Base-by-base conservation (phyloP, 2,888 invertebrate species). In the Brenthis daphne region DNA sequence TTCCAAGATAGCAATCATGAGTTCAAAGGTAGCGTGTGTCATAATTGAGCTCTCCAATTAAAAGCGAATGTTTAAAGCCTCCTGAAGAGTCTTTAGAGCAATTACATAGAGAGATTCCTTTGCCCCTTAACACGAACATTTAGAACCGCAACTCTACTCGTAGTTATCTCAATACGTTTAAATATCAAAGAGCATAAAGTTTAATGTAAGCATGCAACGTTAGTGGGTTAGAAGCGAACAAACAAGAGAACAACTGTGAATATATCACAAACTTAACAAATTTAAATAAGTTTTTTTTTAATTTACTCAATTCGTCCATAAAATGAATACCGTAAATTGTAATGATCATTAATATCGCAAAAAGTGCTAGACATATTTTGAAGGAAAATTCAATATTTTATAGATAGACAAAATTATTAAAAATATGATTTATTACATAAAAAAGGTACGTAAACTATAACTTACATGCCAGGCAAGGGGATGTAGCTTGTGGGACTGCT, bases 31-130 rank as follows among this genome's bases (percentile, higher is more conserved):
- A 78, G 79, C 82, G 84, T 86, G 80, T 87, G 84, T 87, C 81
- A 83, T 86, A 86, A 87, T 86, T 84, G 86, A 88, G 80, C 86
- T 80, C 89, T 90, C 89, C 89, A 92, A 92, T 92, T 92, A 90
- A 91, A 87, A 85, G 79, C 76, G 82, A 86, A 86, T 84, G 85
- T 87, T 88, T 85, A 84, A 83, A 82, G 79, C 75, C 77, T 74
- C 75, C 78, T 78, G 76, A 75, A 75, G 78, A 78, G 79, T 83
- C 85, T 86, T 85, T 81, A 63, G 80, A 85, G 84, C 85, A 86
- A 88, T 85, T 85, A 85, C 79, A 78, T 81, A 75, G 81, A 77
- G 77, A 75, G 77, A 77, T 79, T 79, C 80, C 84, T 84, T 86
- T 82, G 74, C 64, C 66, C 74, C 74, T 74, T 60, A 72, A 75